A percentile compares a stretch with the other conserved stretches of the same genome.
Evolutionary conservation across 1,140 invertebrate species (phyloP).

Genomic region (Scaptomyza pallida): DNA sequence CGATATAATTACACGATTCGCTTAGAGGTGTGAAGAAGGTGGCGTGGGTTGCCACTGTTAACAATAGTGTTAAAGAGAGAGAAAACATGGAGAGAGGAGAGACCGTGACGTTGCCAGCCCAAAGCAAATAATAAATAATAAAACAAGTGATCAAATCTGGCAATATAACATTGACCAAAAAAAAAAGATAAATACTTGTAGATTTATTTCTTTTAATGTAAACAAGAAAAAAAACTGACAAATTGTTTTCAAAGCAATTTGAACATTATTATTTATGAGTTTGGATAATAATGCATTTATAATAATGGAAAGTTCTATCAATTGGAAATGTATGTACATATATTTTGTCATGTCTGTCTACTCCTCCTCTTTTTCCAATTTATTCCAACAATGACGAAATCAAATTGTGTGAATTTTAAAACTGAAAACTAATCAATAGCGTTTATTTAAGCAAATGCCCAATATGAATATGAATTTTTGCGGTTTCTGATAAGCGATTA

Average conservation of each 20-base stretch:
- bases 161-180: background rate
- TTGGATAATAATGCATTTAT: too few species aligned
- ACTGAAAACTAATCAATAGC: constrained; percentile 1
- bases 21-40: too few species aligned
- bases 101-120: background rate
- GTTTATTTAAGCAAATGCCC: constrained; percentile 2
- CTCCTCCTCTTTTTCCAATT: too few species aligned
- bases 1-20: background rate
- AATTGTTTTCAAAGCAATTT: too few species aligned
- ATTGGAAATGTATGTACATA: background rate
- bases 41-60: background rate
- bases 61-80: too few species aligned
- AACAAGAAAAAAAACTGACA: too few species aligned
- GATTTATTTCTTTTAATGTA: background rate
- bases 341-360: too few species aligned
- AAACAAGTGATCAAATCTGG: background rate
- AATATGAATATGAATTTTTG: constrained; percentile 4
- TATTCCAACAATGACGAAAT: too few species aligned
- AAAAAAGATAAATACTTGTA: too few species aligned
- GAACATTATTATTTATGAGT: too few species aligned
- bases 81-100: too few species aligned
- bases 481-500: constrained; percentile 9
- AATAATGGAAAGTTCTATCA: background rate
- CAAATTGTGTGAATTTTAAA: background rate
- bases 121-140: background rate